Evolutionary conservation across 1,140 invertebrate species (phyloP).

Genomic region (Pteromalus puparum): DNA sequence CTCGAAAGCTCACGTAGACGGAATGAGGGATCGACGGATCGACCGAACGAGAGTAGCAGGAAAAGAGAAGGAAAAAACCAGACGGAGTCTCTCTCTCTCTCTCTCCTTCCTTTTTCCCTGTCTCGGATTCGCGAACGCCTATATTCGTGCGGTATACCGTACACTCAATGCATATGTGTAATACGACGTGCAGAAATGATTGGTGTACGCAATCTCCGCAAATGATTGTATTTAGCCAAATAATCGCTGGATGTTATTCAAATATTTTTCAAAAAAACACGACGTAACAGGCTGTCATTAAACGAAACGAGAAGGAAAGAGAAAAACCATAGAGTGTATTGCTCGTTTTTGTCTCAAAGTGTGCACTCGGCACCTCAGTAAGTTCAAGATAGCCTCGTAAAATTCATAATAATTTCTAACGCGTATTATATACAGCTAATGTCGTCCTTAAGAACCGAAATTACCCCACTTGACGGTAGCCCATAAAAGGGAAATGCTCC

Average conservation of each 20-base stretch:
- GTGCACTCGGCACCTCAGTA: too few species aligned
- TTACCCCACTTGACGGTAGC: neutral
- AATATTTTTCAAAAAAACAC: too few species aligned
- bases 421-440: neutral
- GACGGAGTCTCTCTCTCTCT: neutral
- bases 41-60: conserved; percentile 3
- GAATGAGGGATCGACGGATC: conserved; percentile 46
- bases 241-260: too few species aligned
- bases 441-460: neutral
- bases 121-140: neutral
- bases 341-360: neutral
- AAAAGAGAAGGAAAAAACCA: neutral
- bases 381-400: neutral
- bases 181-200: neutral
- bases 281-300: too few species aligned
- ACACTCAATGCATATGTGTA: neutral
- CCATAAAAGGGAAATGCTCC: neutral
- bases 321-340: too few species aligned
- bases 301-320: too few species aligned
- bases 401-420: neutral
- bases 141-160: neutral
- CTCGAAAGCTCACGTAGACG: conserved; percentile 43
- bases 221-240: neutral
- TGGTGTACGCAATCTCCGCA: neutral
- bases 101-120: neutral